These are phyloP conservation scores for Heliconius himera DNA, from an alignment of 1,140 invertebrate species.

Conservation along the genomic window DNA sequence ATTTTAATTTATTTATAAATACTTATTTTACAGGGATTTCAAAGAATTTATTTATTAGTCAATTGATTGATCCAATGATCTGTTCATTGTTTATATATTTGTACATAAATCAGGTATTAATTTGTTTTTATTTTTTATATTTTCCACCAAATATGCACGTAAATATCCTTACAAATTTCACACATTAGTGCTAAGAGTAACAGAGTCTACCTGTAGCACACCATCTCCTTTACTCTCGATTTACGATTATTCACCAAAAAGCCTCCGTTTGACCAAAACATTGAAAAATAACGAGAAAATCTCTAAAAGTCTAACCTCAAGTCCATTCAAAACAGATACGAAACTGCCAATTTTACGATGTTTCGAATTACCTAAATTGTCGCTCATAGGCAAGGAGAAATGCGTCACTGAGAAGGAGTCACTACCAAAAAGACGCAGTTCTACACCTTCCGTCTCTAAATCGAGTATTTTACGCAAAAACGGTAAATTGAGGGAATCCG, in stretches of 20 bases:
- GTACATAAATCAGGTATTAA: background rate
- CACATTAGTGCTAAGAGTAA: constrained; percentile 44
- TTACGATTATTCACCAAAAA: constrained; percentile 46
- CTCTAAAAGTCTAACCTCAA: constrained; percentile 57
- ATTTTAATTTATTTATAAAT: too few relatives aligned
- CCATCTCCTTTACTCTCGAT: constrained; percentile 51
- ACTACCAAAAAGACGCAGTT: constrained; percentile 60
- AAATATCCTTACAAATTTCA: background rate
- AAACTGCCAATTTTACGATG: constrained; percentile 57
- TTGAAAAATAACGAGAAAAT: constrained; percentile 16
- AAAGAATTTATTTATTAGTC: too few relatives aligned
- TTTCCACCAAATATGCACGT: background rate
- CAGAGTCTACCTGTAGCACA: constrained; percentile 39
- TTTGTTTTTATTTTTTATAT: background rate
- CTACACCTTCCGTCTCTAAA: constrained; percentile 60
- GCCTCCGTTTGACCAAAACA: constrained; percentile 1
- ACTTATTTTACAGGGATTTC: too few relatives aligned
- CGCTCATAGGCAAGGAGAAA: constrained; percentile 37
- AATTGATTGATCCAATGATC: background rate
- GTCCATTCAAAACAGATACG: constrained; percentile 54
- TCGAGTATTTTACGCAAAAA: constrained; percentile 43
- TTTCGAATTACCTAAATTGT: constrained; percentile 61
- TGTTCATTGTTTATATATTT: background rate
- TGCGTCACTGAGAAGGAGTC: constrained; percentile 10
- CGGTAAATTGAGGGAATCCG: constrained; percentile 52